Evolutionary conservation across 2,888 invertebrate genomes (phyloP), one percentile per base, ranked within the genome.

Genomic region (Podotricha telesiphe): DNA sequence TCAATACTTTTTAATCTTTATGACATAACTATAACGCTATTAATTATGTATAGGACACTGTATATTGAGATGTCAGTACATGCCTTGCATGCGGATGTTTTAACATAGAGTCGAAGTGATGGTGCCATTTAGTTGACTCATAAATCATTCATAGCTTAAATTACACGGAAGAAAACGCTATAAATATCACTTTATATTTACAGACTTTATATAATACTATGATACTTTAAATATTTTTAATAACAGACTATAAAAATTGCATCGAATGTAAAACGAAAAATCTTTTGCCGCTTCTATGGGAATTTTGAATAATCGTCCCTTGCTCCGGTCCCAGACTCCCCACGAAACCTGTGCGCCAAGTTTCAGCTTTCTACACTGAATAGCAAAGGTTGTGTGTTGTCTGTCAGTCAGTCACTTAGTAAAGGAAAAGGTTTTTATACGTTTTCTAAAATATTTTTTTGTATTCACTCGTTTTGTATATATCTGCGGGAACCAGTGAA

Each of bases 41-140:
- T 56, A 69, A 72, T 69, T 67, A 64, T 61, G 40, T 48, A 53
- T 42, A 58, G 59, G 51, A 19, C 51, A 53, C 69, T 65, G 53
- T 17, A 37, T 65, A 59, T 7, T 37, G 17, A 50, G 20, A 34
- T 19, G 55, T 55, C n/a, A n/a, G 59, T 37, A 37, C 65, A 59
- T 68, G 68, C 34, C 19, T 15, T 51, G 65, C 58, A 68, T 65
- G 10, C n/a, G 40, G 42, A 59, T 65, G 59, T 11, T 20, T n/a
- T 22, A 45, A 22, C 45, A 45, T 10, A 4, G 20, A 22, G n/a
- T 17, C 22, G 22, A 22, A 42, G 28, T 59, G 20, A 55, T 55
- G 59, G 22, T 45, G 45, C 42, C n/a, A 45, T 45, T 59, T 55
- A 55, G 17, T 55, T 55, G 17, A 55, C 55, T 37, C 55, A 37